These are phyloP conservation scores for Phyllotreta striolata DNA, from an alignment of 2,888 invertebrate genomes.

Conservation along the genomic window DNA sequence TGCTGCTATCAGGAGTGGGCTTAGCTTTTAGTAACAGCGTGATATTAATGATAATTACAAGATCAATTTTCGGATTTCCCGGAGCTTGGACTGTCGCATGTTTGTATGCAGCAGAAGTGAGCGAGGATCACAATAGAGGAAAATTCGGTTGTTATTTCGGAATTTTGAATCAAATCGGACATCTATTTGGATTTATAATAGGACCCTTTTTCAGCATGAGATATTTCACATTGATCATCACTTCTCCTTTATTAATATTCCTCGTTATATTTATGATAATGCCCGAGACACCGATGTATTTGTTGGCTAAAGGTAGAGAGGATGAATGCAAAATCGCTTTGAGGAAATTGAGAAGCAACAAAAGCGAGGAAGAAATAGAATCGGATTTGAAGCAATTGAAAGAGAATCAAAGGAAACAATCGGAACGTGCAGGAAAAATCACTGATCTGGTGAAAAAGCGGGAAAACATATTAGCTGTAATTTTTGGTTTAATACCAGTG, in stretches of 20 bases:
- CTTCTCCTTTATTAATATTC: conserved; percentile 12
- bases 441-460: not conserved
- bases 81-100: conserved; percentile 1
- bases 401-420: not conserved
- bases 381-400: conserved; percentile 18
- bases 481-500: conserved; percentile 39
- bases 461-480: conserved; percentile 13
- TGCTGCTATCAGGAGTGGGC: not conserved
- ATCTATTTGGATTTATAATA: not conserved
- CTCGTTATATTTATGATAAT: not conserved
- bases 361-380: conserved; percentile 12
- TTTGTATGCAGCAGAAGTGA: conserved; percentile 10
- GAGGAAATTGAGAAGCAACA: conserved; percentile 15
- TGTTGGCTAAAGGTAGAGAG: conserved; percentile 10
- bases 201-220: conserved; percentile 7
- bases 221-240: conserved; percentile 18
- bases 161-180: not conserved
- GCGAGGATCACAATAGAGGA: conserved; percentile 17
- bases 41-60: conserved; percentile 5
- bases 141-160: conserved; percentile 12
- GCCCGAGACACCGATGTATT: conserved; percentile 26
- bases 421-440: no score
- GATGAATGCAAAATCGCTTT: conserved; percentile 9
- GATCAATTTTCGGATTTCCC: not conserved
- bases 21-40: conserved; percentile 16